Base-by-base conservation (phyloP, 2,888 invertebrate species). In the Philereme vetulata region DNA sequence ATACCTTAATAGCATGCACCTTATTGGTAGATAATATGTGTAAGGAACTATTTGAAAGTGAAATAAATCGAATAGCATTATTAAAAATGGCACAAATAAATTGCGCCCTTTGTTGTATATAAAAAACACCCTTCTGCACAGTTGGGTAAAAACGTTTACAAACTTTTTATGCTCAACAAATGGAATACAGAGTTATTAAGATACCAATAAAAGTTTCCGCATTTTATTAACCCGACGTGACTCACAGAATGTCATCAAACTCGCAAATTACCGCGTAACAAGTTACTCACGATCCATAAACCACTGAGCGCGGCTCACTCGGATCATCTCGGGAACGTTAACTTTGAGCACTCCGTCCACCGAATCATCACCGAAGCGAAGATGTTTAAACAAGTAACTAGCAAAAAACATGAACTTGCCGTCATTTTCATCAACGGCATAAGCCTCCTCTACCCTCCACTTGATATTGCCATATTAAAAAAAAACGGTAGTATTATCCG, bases 281-380 rank as follows among this genome's bases (percentile, higher is more conserved):
- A 83, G 77, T 87, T 81, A 80, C 80, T 81, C 73, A 78, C 78
- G 75, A 76, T 63, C 74, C 79, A 82, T 86, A 81, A 82, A 84
- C 64, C 76, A 68, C 68, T 65, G 59, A 62, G 56, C 65, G 72
- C 66, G 65, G 52, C 36, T 57, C 50, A 49, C 52, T 56, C 67
- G 69, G 64, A 64, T 68, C 58, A 60, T 65, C 61, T 51, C 56
- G 61, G 51, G 44, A 60, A 54, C 44, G 54, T 62, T 53, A 56
- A 34, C 34, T 43, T 58, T 47, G 35, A 32, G 56, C 6, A 33
- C 35, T 38, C 6, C 11, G 52, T 61, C 56, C 9, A 50, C 53
- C 50, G n/a, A 46, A 53, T 56, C 56, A n/a, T 34, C n/a, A 9
- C 45, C 0, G 6, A 45, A 45, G 21, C 21, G 21, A 21, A 21